Evolutionary conservation across 2,113 vertebrate species (phyloP), one percentile per base, ranked within the genome.

Genomic region (Dromiciops gliroides): DNA sequence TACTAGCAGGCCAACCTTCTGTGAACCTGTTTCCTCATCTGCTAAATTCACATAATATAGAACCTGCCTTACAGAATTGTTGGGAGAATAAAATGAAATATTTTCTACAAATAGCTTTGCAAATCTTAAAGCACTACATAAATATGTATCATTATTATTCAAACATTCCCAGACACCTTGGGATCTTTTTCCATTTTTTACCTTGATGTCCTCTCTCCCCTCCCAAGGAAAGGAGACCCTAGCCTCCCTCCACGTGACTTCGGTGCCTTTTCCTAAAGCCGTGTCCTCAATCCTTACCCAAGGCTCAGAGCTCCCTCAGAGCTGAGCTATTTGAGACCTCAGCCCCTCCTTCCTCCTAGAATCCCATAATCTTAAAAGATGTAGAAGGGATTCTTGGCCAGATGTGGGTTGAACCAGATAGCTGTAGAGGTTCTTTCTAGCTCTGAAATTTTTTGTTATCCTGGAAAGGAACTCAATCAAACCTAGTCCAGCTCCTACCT

Each of bases 1-100:
- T 53, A 16, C 31, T 51, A 48, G 4, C 25, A 44, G 37, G 24
- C 48, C 10, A 53, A 51, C 51, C 26, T 3, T 2, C 53, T n/a
- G 47, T 26, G 67, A 90, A 37, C 89, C 52, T 89, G 53, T 89
- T 90, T 94, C 12, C 50, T 83, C 44, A 37, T 95, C 91, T 95
- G 90, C 88, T 91, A 93, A 90, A 50, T 44, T 83, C 5, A 75
- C n/a, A 60, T 90, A 75, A 28, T 56, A 47, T 0, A 1, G 50
- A n/a, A 51, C 31, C 28, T 89, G 44, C 89, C 91, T 67, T 25
- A 25, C 24, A 24, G 31, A 60, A 48, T 0, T 83, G 60, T 52
- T 48, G 88, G 23, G 92, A 56, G 89, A 83, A 88, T 51, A 31
- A 92, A 89, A 60, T 49, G 92, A 91, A 24, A 94, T 22, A 14